phyloP scores from a whole-genome alignment of 2,113 vertebrate species.

The Pitta sordida region DNA sequence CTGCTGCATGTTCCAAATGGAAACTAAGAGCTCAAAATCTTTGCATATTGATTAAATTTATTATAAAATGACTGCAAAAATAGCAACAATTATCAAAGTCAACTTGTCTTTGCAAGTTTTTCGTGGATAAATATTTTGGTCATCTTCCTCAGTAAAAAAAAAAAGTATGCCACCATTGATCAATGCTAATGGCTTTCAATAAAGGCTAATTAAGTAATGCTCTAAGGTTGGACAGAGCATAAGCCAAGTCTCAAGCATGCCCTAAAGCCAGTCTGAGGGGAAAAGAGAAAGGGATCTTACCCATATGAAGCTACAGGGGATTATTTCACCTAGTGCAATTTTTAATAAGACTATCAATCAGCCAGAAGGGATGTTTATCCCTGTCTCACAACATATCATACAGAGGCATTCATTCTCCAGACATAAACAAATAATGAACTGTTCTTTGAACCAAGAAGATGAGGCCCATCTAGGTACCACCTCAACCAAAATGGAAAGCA shows the following conservation, averaged over 20 bases:
- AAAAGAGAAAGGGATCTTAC: constrained; percentile 25
- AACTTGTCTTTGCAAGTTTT: not conserved
- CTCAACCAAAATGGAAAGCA: constrained; percentile 66
- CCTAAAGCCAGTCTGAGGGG: constrained; percentile 44
- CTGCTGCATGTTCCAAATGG: not conserved
- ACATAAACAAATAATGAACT: constrained; percentile 68
- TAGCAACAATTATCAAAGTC: not conserved
- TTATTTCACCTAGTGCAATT: constrained; percentile 59
- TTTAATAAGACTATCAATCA: constrained; percentile 74
- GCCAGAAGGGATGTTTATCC: constrained; percentile 55
- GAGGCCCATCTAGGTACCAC: constrained; percentile 25
- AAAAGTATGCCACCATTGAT: not conserved
- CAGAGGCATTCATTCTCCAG: constrained; percentile 43
- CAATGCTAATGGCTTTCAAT: constrained; percentile 39
- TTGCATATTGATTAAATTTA: not conserved
- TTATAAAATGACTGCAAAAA: not conserved
- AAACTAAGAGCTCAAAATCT: not conserved
- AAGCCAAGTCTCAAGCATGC: constrained; percentile 47
- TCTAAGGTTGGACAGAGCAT: constrained; percentile 28
- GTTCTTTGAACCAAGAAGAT: constrained; percentile 63
- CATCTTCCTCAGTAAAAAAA: not conserved
- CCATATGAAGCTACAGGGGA: constrained; percentile 6
- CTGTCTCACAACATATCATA: constrained; percentile 35
- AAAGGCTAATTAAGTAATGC: constrained; percentile 38
- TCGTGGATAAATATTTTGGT: not conserved